Percentiles rank a stretch among this genome's conserved stretches.
These are phyloP conservation scores for Molorchus minor DNA, from an alignment of 2,888 invertebrate species.

Conservation along the genomic window DNA sequence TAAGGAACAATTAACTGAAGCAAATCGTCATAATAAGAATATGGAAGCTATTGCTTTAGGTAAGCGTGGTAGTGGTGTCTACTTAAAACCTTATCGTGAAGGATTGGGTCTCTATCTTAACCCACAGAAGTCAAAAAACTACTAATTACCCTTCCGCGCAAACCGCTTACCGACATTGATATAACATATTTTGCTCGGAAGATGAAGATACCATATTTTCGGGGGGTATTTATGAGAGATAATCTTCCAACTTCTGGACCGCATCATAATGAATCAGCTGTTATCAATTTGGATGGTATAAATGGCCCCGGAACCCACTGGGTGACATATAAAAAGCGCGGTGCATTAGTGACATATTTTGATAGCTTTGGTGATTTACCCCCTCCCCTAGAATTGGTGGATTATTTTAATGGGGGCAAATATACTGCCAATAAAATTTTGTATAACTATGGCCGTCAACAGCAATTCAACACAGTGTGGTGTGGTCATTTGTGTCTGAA, in stretches of 20 bases:
- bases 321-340: slow-evolving; percentile 29
- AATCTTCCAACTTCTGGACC: slow-evolving; percentile 18
- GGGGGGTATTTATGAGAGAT: slow-evolving; percentile 42
- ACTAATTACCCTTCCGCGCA: neutral
- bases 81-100: slow-evolving; percentile 40
- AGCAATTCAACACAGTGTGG: slow-evolving; percentile 13
- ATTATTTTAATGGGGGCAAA: slow-evolving; percentile 24
- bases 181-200: slow-evolving; percentile 7
- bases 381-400: slow-evolving; percentile 32
- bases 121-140: neutral
- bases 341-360: slow-evolving; percentile 23
- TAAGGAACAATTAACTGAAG: slow-evolving; percentile 50
- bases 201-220: slow-evolving; percentile 35
- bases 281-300: slow-evolving; percentile 31
- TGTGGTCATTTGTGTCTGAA: slow-evolving; percentile 39
- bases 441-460: slow-evolving; percentile 12
- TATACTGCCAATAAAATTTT: slow-evolving; percentile 1
- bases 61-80: slow-evolving; percentile 32
- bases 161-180: neutral
- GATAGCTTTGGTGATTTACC: slow-evolving; percentile 36
- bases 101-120: neutral
- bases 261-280: slow-evolving; percentile 15
- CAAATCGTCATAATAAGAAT: slow-evolving; percentile 53
- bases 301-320: slow-evolving; percentile 24
- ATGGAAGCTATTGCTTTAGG: slow-evolving; percentile 57